phyloP scores from a whole-genome alignment of 2,113 vertebrate genomes.

The Phalacrocorax carbo region DNA sequence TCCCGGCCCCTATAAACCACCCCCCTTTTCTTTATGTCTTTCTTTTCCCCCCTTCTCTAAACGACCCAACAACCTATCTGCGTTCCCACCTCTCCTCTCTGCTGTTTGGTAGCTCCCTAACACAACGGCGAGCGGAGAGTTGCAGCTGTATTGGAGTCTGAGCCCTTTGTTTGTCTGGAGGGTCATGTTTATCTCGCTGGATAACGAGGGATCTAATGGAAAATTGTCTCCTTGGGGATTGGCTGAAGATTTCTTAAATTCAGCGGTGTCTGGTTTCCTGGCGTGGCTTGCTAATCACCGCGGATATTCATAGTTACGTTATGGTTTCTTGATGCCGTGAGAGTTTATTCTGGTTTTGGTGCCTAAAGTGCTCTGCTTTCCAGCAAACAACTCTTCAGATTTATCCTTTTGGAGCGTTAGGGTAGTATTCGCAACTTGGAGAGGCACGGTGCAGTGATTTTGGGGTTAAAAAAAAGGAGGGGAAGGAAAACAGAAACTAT shows the following conservation, averaged over 20 bases:
- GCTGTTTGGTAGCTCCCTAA: neutral
- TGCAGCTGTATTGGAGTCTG: conserved; percentile 1
- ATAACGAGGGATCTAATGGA: conserved; percentile 29
- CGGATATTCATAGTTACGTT: neutral
- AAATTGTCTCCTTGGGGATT: conserved; percentile 41
- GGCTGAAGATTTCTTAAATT: conserved; percentile 36
- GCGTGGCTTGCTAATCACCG: neutral
- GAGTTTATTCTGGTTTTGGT: conserved; percentile 31
- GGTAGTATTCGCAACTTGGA: neutral
- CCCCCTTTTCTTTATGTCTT: too few relatives aligned
- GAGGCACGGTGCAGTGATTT: neutral
- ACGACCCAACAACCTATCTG: neutral
- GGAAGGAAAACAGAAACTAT: neutral
- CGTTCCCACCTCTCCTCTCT: neutral
- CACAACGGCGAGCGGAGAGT: neutral
- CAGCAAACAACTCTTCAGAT: neutral
- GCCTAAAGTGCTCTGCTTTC: neutral
- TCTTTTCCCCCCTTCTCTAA: too few relatives aligned
- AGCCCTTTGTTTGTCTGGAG: conserved; percentile 29
- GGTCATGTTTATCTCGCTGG: conserved; percentile 20
- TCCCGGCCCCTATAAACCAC: neutral
- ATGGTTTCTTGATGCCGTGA: neutral
- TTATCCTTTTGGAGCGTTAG: neutral
- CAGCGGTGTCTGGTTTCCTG: conserved; percentile 23
- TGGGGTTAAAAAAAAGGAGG: neutral